phyloP scores from a whole-genome alignment of 2,888 invertebrate genomes.

The Apocheima hispidaria region DNA sequence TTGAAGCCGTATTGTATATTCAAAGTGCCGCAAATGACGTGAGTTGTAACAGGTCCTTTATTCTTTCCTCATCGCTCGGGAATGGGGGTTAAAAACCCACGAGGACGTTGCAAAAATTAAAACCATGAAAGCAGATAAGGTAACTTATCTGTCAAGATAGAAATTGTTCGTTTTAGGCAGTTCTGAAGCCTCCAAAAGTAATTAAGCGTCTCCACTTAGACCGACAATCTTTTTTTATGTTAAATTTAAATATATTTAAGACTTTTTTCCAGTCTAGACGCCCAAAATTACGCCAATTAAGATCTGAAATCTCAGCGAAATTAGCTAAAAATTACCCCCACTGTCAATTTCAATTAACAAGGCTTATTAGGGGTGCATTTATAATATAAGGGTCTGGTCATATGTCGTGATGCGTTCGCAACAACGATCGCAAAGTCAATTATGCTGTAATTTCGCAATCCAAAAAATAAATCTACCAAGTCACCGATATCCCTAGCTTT shows the following conservation, averaged over 20 bases:
- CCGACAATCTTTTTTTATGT: not conserved
- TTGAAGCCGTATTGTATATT: too few species aligned
- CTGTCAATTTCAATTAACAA: constrained; percentile 46
- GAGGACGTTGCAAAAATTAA: too few species aligned
- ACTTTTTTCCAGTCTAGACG: constrained; percentile 21
- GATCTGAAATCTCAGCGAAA: constrained; percentile 9
- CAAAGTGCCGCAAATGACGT: too few species aligned
- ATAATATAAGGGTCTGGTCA: constrained; percentile 1
- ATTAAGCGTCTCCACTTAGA: not conserved
- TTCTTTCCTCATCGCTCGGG: too few species aligned
- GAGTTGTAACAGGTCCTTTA: too few species aligned
- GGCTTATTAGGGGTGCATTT: constrained; percentile 40
- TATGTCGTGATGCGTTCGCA: not conserved
- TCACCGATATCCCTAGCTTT: too few species aligned
- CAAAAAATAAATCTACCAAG: not conserved
- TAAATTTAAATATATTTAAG: not conserved
- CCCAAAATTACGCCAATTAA: constrained; percentile 19
- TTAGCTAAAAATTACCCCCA: constrained; percentile 24
- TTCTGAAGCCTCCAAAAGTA: too few species aligned
- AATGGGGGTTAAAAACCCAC: too few species aligned
- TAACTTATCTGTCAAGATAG: too few species aligned
- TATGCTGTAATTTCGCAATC: not conserved
- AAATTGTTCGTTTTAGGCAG: too few species aligned
- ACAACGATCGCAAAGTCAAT: not conserved
- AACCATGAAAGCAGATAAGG: too few species aligned